Conservation (phyloP, 2,797 vertebrate species). For the Oophaga sylvatica region DNA sequence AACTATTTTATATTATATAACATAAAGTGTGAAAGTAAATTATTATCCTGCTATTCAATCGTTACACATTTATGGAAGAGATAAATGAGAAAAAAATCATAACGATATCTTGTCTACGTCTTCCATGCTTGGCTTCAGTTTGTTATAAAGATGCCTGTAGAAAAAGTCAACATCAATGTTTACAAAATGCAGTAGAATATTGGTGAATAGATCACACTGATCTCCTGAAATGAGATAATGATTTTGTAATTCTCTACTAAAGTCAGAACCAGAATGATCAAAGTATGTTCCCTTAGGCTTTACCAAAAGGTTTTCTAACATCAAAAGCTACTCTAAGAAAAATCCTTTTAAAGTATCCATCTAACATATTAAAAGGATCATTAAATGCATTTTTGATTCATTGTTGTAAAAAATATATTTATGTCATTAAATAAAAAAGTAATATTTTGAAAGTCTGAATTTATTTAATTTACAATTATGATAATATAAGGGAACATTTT, state of each 20-base stretch:
- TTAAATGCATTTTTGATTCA: constrained; percentile 17
- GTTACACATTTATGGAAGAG: background rate
- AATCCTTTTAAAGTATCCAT: constrained; percentile 46
- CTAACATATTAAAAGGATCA: constrained; percentile 42
- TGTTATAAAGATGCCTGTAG: background rate
- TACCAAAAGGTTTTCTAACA: constrained; percentile 56
- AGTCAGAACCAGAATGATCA: constrained; percentile 50
- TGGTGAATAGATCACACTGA: constrained; percentile 51
- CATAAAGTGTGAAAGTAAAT: no score
- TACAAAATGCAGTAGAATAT: constrained; percentile 32
- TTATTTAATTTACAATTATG: background rate
- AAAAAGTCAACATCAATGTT: constrained; percentile 25
- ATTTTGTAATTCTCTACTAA: constrained; percentile 55
- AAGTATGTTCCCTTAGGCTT: constrained; percentile 57
- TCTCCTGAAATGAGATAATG: constrained; percentile 55
- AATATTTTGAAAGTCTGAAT: background rate
- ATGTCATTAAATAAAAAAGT: constrained; percentile 8
- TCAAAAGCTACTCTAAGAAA: constrained; percentile 52
- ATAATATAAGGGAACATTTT: no score
- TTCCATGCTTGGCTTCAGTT: background rate
- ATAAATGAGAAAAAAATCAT: background rate
- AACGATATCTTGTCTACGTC: background rate
- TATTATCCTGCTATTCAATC: no score
- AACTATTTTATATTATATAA: no score
- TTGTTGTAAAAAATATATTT: constrained; percentile 25